Conservation (phyloP, 2,113 vertebrate species). For the Zosterops pallidus region DNA sequence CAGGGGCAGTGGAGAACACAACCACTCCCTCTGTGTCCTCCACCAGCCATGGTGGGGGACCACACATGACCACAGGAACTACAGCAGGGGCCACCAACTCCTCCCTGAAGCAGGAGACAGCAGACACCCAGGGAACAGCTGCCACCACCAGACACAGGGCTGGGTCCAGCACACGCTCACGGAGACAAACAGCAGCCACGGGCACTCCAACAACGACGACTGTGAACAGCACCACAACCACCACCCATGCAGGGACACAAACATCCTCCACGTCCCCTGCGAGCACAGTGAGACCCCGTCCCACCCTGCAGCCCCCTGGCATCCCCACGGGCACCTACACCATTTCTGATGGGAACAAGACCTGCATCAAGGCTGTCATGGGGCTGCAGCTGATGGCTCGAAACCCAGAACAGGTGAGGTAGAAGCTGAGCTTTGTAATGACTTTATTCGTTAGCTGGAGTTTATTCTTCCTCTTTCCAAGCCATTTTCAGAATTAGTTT, state of each 20-base stretch:
- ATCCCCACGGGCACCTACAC: slow-evolving; percentile 72
- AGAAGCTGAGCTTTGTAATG: background rate
- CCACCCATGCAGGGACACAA: background rate
- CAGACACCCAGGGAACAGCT: background rate
- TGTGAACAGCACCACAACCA: background rate
- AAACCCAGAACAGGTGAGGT: slow-evolving; percentile 65
- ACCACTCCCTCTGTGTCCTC: background rate
- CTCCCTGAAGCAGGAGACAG: fast-evolving
- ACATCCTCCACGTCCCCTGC: background rate
- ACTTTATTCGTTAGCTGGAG: background rate
- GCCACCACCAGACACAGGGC: fast-evolving
- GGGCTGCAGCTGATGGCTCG: slow-evolving; percentile 76
- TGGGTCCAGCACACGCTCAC: background rate
- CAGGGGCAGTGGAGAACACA: background rate
- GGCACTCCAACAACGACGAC: background rate
- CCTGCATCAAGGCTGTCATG: slow-evolving; percentile 79
- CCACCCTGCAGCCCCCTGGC: background rate
- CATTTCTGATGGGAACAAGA: slow-evolving; percentile 50
- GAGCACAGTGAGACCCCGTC: background rate
- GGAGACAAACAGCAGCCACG: background rate
- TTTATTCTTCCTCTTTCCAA: background rate
- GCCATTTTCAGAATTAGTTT: background rate
- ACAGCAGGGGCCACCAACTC: background rate
- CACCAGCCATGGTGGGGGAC: background rate
- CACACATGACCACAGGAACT: background rate